phyloP scores from a whole-genome alignment of 2,797 vertebrate genomes.

The Acipenser oxyrinchus region DNA sequence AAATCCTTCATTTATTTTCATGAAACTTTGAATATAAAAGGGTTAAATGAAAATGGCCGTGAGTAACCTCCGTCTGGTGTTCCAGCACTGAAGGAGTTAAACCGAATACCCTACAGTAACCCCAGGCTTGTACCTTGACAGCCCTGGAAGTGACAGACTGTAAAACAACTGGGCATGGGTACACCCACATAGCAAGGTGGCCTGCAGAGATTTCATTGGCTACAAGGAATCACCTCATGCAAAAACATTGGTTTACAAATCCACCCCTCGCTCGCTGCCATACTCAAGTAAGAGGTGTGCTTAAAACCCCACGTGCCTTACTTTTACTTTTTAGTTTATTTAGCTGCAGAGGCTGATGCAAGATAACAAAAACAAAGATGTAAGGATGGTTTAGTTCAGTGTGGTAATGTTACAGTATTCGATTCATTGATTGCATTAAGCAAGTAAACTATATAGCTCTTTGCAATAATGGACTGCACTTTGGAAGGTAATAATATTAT shows the following conservation, averaged over 20 bases:
- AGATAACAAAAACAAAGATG: background rate
- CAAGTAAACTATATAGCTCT: background rate
- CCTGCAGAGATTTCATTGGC: slow-evolving; percentile 74
- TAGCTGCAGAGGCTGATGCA: background rate
- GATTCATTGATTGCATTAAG: background rate
- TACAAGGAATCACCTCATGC: slow-evolving; percentile 83
- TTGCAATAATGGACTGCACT: slow-evolving; percentile 40
- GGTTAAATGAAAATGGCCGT: slow-evolving; percentile 40
- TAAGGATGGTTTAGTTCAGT: too few species aligned
- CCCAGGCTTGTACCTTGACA: slow-evolving; percentile 43
- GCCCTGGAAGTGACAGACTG: slow-evolving; percentile 32
- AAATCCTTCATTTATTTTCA: slow-evolving; percentile 12
- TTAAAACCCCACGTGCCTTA: slow-evolving; percentile 12
- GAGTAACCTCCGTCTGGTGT: slow-evolving; percentile 43
- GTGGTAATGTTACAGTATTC: too few species aligned
- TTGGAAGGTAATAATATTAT: slow-evolving; percentile 50
- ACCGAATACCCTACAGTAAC: slow-evolving; percentile 68
- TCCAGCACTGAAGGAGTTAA: too few species aligned
- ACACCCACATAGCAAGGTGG: slow-evolving; percentile 48
- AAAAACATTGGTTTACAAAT: slow-evolving; percentile 61
- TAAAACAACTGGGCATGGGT: slow-evolving; percentile 40
- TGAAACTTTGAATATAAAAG: slow-evolving; percentile 29
- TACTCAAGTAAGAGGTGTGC: slow-evolving; percentile 39
- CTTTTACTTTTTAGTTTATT: slow-evolving; percentile 1
- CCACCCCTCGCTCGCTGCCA: slow-evolving; percentile 44